phyloP scores from a whole-genome alignment of 1,140 invertebrate species.

The Orchesella cincta region DNA sequence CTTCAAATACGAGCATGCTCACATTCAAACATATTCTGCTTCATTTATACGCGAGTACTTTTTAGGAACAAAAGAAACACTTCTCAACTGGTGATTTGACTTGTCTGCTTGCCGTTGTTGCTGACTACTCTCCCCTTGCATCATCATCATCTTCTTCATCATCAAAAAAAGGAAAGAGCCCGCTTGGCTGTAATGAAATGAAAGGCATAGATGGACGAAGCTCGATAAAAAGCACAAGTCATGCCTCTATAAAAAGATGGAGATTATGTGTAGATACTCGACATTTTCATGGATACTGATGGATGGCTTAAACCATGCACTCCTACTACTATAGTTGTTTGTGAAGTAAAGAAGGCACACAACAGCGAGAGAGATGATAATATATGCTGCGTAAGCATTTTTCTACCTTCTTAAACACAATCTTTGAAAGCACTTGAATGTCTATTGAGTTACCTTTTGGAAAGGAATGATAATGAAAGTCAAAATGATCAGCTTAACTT shows the following conservation, averaged over 20 bases:
- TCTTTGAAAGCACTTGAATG: not conserved
- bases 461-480: constrained; percentile 4
- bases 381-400: constrained; percentile 19
- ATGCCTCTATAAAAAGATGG: not conserved
- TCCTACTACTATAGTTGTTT: not conserved
- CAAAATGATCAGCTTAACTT: not conserved
- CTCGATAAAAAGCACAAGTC: constrained; percentile 8
- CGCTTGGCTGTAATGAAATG: not conserved
- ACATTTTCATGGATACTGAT: not conserved
- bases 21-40: not conserved
- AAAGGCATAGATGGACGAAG: not conserved
- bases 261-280: not conserved
- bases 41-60: constrained; percentile 3
- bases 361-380: not conserved
- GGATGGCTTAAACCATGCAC: not conserved
- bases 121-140: constrained; percentile 11
- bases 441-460: not conserved
- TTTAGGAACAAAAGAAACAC: constrained; percentile 17
- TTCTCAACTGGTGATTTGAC: not conserved
- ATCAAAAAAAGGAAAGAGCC: not conserved
- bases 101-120: not conserved
- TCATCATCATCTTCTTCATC: not conserved
- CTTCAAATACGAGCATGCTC: not conserved
- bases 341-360: not conserved
- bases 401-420: constrained; percentile 17